Conservation (phyloP, 2,888 invertebrate genomes). For the Tricholauxania praeusta region DNA sequence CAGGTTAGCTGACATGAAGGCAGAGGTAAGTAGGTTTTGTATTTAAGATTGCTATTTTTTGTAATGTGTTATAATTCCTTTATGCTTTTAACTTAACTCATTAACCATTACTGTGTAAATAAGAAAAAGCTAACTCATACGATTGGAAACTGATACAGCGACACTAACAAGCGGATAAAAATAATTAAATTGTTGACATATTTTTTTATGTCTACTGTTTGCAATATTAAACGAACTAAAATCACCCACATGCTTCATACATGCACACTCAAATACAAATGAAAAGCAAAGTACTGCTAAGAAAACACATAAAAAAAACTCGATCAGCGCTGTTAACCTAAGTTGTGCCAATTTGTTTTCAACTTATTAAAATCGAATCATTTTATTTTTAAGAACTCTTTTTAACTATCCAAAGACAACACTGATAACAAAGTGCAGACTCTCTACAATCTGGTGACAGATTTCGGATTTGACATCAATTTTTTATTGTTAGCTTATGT, state of each 20-base stretch:
- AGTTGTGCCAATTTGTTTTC: too few species aligned
- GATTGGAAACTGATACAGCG: neutral
- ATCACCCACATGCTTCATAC: slow-evolving; percentile 6
- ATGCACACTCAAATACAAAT: slow-evolving; percentile 30
- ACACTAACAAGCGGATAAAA: slow-evolving; percentile 2
- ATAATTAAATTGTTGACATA: slow-evolving; percentile 16
- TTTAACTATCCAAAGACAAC: too few species aligned
- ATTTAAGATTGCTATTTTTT: neutral
- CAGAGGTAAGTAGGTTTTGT: slow-evolving; percentile 78
- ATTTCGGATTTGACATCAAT: too few species aligned
- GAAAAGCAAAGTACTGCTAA: neutral
- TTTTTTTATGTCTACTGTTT: slow-evolving; percentile 38
- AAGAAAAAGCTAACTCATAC: slow-evolving; percentile 15
- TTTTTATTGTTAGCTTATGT: too few species aligned
- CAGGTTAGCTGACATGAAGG: slow-evolving; percentile 91
- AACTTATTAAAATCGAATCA: too few species aligned
- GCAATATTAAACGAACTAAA: slow-evolving; percentile 31
- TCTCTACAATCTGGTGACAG: too few species aligned
- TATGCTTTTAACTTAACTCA: slow-evolving; percentile 16
- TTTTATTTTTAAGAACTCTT: too few species aligned
- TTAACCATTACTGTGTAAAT: slow-evolving; percentile 30
- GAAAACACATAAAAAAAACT: neutral
- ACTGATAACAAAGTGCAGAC: too few species aligned
- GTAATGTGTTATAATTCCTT: neutral
- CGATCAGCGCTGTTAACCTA: neutral